Percentiles rank a stretch among this genome's conserved stretches.
phyloP scores from a whole-genome alignment of 2,797 vertebrate species.

The Adrianichthys oophorus region DNA sequence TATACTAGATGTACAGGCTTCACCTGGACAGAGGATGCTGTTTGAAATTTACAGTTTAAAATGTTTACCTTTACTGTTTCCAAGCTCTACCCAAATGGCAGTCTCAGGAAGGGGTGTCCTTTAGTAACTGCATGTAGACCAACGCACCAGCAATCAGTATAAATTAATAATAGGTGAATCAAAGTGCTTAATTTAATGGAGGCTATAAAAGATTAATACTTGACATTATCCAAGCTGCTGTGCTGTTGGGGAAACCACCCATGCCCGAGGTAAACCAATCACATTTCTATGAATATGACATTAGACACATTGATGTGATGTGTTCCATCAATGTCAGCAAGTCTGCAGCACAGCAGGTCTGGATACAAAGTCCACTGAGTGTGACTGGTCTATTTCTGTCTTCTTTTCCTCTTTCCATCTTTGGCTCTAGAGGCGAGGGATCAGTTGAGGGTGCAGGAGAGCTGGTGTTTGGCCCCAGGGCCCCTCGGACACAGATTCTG shows the following conservation, averaged over 20 bases:
- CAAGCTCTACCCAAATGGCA: conserved; percentile 54
- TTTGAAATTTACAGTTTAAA: too few relatives aligned
- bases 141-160: conserved; percentile 70
- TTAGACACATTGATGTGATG: conserved; percentile 66
- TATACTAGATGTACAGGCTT: too few relatives aligned
- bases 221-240: conserved; percentile 77
- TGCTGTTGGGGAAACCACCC: conserved; percentile 60
- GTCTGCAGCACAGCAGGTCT: conserved; percentile 47
- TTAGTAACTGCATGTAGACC: conserved; percentile 50
- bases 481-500: conserved; percentile 76
- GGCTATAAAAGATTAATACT: conserved; percentile 77
- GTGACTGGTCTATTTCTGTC: conserved; percentile 72
- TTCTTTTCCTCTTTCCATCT: conserved; percentile 19
- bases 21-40: too few relatives aligned
- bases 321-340: conserved; percentile 64
- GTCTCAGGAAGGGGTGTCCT: conserved; percentile 48
- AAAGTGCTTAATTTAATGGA: conserved; percentile 76
- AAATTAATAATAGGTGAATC: conserved; percentile 79
- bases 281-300: conserved; percentile 71
- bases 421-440: conserved; percentile 65
- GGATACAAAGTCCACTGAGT: conserved; percentile 59
- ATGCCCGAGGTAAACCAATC: conserved; percentile 68
- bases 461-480: conserved; percentile 77
- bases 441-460: conserved; percentile 75
- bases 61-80: conserved; percentile 20